Conservation (phyloP, 2,888 invertebrate species). For the Melipona bicolor region DNA sequence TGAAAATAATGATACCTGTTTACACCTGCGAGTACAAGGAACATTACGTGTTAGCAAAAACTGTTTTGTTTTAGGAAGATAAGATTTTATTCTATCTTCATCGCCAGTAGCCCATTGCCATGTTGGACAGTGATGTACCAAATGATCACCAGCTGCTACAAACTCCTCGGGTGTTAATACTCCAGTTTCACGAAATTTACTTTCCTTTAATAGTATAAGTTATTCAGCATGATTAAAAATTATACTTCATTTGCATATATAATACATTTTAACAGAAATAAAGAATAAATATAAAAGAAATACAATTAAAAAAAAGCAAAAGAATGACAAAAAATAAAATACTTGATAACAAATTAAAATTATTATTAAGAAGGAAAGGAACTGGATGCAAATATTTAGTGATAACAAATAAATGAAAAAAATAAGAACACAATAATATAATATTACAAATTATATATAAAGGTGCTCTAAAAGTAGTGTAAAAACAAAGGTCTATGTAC, state of each 20-base stretch:
- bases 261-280: neutral
- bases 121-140: constrained; percentile 99
- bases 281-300: neutral
- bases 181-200: constrained; percentile 98
- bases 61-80: constrained; percentile 97
- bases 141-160: constrained; percentile 98
- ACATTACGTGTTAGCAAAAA: constrained; percentile 98
- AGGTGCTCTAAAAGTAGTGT: constrained; percentile 1
- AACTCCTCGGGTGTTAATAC: constrained; percentile 99
- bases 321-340: neutral
- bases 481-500: constrained; percentile 12
- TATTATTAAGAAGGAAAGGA: neutral
- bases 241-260: neutral
- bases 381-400: neutral
- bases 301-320: neutral
- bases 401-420: neutral
- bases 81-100: constrained; percentile 93
- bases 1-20: constrained; percentile 87
- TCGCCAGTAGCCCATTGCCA: constrained; percentile 99
- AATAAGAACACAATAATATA: neutral
- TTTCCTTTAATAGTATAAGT: constrained; percentile 88
- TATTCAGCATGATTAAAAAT: neutral
- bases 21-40: constrained; percentile 97
- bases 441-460: neutral
- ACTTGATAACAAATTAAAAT: neutral